Percentiles rank a stretch among this genome's conserved stretches.
Evolutionary conservation across 1,140 invertebrate genomes (phyloP).

Genomic region (Lutraria rhynchaena): DNA sequence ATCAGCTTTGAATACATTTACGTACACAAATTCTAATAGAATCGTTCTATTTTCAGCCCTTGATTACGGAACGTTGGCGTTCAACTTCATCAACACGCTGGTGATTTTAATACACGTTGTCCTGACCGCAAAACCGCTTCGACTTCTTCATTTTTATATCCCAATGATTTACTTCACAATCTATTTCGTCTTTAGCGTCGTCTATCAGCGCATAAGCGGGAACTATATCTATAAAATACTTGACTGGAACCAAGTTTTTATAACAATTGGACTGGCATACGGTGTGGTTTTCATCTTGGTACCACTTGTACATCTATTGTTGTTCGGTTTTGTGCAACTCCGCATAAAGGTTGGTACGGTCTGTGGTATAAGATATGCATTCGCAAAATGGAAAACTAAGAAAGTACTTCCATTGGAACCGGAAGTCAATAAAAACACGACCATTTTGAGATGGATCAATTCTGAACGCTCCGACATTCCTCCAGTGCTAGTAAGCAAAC

Average conservation of each 20-base stretch:
- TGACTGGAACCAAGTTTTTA: constrained; percentile 37
- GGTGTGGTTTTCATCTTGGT: constrained; percentile 14
- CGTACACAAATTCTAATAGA: too few species aligned
- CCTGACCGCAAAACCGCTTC: constrained; percentile 45
- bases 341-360: constrained; percentile 10
- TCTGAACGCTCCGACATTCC: too few species aligned
- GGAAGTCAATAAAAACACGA: constrained; percentile 10
- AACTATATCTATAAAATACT: constrained; percentile 34
- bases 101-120: constrained; percentile 12
- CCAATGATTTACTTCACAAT: neutral
- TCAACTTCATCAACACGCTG: neutral
- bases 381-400: constrained; percentile 19
- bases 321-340: constrained; percentile 17
- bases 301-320: constrained; percentile 25
- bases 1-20: too few species aligned
- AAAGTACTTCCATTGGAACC: constrained; percentile 12
- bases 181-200: constrained; percentile 17
- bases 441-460: neutral
- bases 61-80: constrained; percentile 35
- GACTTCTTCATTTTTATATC: constrained; percentile 49
- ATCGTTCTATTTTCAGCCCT: constrained; percentile 9
- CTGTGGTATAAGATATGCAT: neutral
- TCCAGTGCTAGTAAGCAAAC: too few species aligned
- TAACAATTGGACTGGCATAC: neutral
- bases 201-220: neutral